These are phyloP conservation scores for Callipepla californica DNA, from an alignment of 2,113 vertebrate species.

Conservation along the genomic window DNA sequence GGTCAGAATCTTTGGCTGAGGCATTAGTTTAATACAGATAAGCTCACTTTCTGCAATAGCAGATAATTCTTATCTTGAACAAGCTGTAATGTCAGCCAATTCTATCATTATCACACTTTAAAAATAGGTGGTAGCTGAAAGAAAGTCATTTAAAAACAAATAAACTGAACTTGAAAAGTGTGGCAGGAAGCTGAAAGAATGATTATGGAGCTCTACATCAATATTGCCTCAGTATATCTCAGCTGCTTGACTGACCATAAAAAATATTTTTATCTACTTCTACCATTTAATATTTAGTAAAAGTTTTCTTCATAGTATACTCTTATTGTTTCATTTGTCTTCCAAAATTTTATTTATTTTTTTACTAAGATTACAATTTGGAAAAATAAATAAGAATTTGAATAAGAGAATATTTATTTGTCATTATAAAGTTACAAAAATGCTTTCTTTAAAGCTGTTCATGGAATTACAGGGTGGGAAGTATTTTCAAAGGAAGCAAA, in stretches of 20 bases:
- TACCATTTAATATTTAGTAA: not conserved
- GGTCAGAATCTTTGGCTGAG: not conserved
- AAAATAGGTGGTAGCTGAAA: slow-evolving; percentile 19
- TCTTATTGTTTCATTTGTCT: not conserved
- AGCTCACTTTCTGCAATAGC: slow-evolving; percentile 5
- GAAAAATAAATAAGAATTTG: not conserved
- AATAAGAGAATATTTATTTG: not conserved
- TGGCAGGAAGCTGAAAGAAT: not conserved
- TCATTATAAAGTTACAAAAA: not conserved
- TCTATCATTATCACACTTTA: slow-evolving; percentile 38
- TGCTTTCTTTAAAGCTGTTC: not conserved
- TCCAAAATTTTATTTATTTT: not conserved
- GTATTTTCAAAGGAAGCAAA: not conserved
- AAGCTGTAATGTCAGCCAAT: slow-evolving; percentile 28
- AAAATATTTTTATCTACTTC: not conserved
- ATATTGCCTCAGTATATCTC: slow-evolving; percentile 3
- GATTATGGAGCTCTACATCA: not conserved
- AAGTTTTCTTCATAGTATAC: not conserved
- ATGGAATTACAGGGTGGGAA: not conserved
- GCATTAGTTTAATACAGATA: not conserved
- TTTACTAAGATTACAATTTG: not conserved
- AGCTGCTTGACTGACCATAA: not conserved
- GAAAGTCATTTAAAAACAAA: slow-evolving; percentile 45
- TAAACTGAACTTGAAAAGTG: slow-evolving; percentile 2
- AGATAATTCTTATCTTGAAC: slow-evolving; percentile 53